Percentiles rank a stretch among this genome's conserved stretches.
phyloP scores from a whole-genome alignment of 2,113 vertebrate species.

The Xiphophorus hellerii region DNA sequence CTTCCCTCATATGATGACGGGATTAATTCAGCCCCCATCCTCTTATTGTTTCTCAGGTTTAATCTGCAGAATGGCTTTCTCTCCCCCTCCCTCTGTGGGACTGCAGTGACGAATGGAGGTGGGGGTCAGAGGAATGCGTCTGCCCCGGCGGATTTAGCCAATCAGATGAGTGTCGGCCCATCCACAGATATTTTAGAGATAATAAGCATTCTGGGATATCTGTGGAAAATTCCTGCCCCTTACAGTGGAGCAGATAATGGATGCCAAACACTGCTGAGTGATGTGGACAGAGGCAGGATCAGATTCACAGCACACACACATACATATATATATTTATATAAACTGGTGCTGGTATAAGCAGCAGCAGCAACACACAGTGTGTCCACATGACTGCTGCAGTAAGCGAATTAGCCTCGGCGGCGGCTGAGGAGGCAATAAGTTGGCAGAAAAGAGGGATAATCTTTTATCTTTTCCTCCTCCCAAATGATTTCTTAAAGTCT shows the following conservation, averaged over 20 bases:
- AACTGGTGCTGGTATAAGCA: slow-evolving; percentile 58
- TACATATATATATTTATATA: slow-evolving; percentile 6
- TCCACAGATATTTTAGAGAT: slow-evolving; percentile 75
- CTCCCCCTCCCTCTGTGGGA: slow-evolving; percentile 4
- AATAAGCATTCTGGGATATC: slow-evolving; percentile 70
- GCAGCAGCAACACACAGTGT: slow-evolving; percentile 43
- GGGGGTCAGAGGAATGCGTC: slow-evolving; percentile 58
- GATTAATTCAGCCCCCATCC: slow-evolving; percentile 23
- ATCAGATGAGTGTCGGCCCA: slow-evolving; percentile 75
- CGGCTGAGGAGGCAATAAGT: slow-evolving; percentile 80
- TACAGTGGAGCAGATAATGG: slow-evolving; percentile 70
- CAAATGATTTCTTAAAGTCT: slow-evolving; percentile 82
- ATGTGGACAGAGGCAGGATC: slow-evolving; percentile 60
- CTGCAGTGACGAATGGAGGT: not conserved
- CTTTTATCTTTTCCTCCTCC: slow-evolving; percentile 79
- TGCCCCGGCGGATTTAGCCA: slow-evolving; percentile 62
- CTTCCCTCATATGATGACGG: slow-evolving; percentile 1
- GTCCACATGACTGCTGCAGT: slow-evolving; percentile 78
- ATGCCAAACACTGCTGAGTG: slow-evolving; percentile 62
- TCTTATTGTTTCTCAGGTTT: slow-evolving; percentile 33
- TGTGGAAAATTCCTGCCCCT: slow-evolving; percentile 68
- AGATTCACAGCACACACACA: slow-evolving; percentile 51
- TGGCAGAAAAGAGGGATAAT: slow-evolving; percentile 80
- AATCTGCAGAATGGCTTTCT: slow-evolving; percentile 25
- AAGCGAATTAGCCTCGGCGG: slow-evolving; percentile 79